Conservation (phyloP, 23 tunicate genomes). For the Styela plicata region DNA sequence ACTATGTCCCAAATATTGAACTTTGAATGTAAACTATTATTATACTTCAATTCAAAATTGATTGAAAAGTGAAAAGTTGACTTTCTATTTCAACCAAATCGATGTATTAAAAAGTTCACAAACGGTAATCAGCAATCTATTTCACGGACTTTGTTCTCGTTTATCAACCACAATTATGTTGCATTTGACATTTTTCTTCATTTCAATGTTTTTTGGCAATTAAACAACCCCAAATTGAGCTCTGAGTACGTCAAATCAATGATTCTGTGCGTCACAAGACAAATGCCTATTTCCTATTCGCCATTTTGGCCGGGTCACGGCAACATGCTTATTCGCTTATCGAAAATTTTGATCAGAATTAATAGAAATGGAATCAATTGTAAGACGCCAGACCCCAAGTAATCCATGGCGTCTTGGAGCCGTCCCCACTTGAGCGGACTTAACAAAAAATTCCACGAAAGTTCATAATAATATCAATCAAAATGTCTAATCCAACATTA, state of each 20-base stretch:
- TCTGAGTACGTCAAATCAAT: neutral
- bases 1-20: no score
- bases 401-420: conserved; percentile 25
- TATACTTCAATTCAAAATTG: no score
- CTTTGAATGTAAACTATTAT: no score
- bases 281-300: neutral
- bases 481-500: neutral
- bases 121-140: neutral
- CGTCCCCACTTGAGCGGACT: conserved; percentile 11
- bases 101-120: neutral
- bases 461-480: neutral
- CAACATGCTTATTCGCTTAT: conserved; percentile 12
- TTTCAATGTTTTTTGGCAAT: neutral
- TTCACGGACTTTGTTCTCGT: neutral
- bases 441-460: conserved; percentile 15
- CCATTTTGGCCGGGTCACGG: conserved; percentile 20
- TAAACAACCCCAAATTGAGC: neutral
- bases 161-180: neutral
- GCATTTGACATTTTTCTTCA: neutral
- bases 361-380: neutral
- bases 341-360: conserved; percentile 21
- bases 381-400: conserved; percentile 18
- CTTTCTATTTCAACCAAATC: no score
- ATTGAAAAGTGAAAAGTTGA: no score
- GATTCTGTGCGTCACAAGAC: neutral